phyloP scores from a whole-genome alignment of 2,113 vertebrate genomes.

The Elanoides forficatus region DNA sequence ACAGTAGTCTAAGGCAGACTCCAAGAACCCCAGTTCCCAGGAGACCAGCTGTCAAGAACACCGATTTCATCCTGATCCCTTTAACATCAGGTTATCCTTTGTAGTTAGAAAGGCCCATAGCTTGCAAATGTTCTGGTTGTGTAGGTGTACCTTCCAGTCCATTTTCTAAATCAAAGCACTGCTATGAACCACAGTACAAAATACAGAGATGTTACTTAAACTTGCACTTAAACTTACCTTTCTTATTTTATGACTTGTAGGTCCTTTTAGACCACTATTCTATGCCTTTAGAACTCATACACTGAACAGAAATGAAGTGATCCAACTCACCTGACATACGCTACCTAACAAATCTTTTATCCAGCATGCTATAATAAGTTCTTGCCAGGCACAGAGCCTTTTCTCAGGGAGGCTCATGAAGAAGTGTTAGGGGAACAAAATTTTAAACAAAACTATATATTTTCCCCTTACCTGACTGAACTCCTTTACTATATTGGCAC shows the following conservation, averaged over 20 bases:
- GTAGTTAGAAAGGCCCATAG: background rate
- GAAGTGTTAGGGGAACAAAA: background rate
- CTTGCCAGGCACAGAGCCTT: background rate
- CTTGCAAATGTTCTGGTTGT: background rate
- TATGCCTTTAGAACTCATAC: background rate
- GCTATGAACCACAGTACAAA: background rate
- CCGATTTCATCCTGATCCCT: background rate
- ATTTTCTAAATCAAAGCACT: background rate
- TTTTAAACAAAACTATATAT: background rate
- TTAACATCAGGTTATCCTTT: background rate
- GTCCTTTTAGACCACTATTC: background rate
- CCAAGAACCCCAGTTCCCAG: background rate
- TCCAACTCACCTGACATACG: background rate
- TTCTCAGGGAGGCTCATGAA: background rate
- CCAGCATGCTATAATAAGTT: background rate
- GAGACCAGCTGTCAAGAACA: background rate
- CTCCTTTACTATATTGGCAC: background rate
- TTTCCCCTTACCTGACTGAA: background rate
- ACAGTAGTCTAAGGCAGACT: background rate
- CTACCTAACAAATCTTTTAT: background rate
- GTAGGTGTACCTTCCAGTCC: background rate
- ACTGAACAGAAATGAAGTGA: background rate
- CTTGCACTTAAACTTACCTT: background rate
- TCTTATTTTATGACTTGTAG: background rate
- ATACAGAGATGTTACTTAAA: background rate